Base-by-base conservation (phyloP, 2,797 vertebrate genomes). In the Alca torda region DNA sequence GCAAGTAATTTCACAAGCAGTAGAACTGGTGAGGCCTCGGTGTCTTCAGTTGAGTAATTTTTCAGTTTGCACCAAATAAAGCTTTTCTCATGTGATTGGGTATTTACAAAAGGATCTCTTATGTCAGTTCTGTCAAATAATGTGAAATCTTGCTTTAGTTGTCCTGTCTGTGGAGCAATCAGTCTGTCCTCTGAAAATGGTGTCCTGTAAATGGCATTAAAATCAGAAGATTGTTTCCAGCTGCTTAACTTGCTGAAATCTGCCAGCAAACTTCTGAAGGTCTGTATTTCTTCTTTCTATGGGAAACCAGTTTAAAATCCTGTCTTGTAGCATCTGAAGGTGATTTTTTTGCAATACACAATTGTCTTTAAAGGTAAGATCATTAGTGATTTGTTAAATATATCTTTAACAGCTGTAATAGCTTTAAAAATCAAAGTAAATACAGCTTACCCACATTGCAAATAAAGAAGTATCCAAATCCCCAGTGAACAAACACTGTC, bases 71-170 rank as follows among this genome's bases (percentile, higher is more conserved):
- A 72, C 30, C 39, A 75, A 60, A 17, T 63, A 85, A 87, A 89
- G 31, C 30, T 93, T 87, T 93, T 68, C n/a, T 84, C 19, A 5
- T 69, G n/a, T 80, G 64, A 68, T 35, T 68, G 41, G n/a, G 10
- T 91, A 60, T 88, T 91, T 86, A 57, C 41, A 64, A 75, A 87
- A 87, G n/a, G 9, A 23, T 41, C 35, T 63, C 6, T 59, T 43
- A 41, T 64, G 48, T 95, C 64, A 87, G 5, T 86, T 91, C 53
- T 87, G 37, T 95, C 60, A 88, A 87, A 83, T 82, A 91, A 64
- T 41, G 23, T 69, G 48, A 80, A 87, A 19, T 77, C 73, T 94
- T 93, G 31, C 68, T 84, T 86, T 87, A 67, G 56, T 61, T 91
- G 85, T 90, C 61, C 41, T 72, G 56, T 91, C 60, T 70, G 51